Evolutionary conservation across 2,888 invertebrate genomes (phyloP).

Genomic region (Rhyacophila evoluta): DNA sequence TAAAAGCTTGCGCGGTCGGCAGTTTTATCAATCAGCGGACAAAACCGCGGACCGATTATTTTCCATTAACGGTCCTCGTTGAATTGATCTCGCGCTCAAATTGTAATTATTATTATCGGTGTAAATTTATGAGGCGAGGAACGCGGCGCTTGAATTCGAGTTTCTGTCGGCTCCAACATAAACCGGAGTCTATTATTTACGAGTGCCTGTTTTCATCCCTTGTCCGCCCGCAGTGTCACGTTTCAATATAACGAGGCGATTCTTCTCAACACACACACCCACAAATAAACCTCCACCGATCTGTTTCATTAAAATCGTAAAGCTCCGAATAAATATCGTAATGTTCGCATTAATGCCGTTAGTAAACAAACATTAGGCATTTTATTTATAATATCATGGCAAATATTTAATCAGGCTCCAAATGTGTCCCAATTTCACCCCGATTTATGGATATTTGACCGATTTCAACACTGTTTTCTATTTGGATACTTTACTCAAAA

Average conservation of each 20-base stretch:
- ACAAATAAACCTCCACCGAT: not conserved
- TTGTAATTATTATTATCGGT: not conserved
- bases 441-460: too few relatives aligned
- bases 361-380: not conserved
- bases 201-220: not conserved
- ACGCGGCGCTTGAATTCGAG: not conserved
- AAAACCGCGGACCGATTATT: not conserved
- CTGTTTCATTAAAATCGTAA: not conserved
- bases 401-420: too few relatives aligned
- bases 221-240: slow-evolving; percentile 34
- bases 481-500: too few relatives aligned
- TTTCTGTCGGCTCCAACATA: not conserved
- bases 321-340: not conserved
- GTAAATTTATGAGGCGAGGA: not conserved
- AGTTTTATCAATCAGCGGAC: not conserved
- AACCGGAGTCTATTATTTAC: not conserved
- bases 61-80: not conserved
- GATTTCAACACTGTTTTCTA: too few relatives aligned
- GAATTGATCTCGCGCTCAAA: not conserved
- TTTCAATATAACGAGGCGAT: slow-evolving; percentile 31
- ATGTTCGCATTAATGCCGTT: not conserved
- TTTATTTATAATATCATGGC: too few relatives aligned
- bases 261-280: not conserved
- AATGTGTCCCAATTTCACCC: too few relatives aligned
- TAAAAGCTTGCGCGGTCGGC: too few relatives aligned